Evolutionary conservation across 2,113 vertebrate species (phyloP).

Genomic region (Myrmophylax atrothorax): DNA sequence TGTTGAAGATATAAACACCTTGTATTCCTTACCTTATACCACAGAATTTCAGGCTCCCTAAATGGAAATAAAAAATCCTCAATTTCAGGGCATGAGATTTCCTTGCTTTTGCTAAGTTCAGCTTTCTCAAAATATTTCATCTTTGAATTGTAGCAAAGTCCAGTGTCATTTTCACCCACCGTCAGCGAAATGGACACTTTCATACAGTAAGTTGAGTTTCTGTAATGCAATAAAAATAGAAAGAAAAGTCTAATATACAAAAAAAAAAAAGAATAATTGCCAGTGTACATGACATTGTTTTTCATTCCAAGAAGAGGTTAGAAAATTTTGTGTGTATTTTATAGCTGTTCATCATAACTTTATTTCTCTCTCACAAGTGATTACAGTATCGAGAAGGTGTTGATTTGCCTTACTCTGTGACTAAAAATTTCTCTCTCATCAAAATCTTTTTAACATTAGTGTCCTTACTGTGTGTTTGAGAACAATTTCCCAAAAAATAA

Average conservation of each 20-base stretch:
- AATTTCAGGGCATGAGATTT: conserved; percentile 92
- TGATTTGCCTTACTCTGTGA: background rate
- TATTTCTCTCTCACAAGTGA: background rate
- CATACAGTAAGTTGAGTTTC: conserved; percentile 99
- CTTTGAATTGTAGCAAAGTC: conserved; percentile 97
- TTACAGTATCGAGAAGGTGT: background rate
- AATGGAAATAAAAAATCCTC: conserved; percentile 90
- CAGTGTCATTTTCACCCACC: conserved; percentile 95
- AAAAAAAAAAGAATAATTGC: background rate
- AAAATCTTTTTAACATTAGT: background rate
- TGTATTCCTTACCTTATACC: conserved; percentile 91
- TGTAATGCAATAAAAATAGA: conserved; percentile 76
- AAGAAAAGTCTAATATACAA: conserved; percentile 17
- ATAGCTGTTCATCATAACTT: background rate
- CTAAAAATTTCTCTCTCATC: background rate
- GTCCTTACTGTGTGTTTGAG: background rate
- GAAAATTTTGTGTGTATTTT: background rate
- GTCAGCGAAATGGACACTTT: conserved; percentile 97
- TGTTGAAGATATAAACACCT: background rate
- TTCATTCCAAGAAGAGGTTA: background rate
- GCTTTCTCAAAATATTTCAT: conserved; percentile 98
- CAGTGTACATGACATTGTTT: background rate
- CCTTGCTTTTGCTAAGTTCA: conserved; percentile 96
- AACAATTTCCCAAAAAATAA: background rate
- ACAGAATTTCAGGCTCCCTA: conserved; percentile 89